Percentiles rank a stretch among this genome's conserved stretches.
These are phyloP conservation scores for Hypomesus transpacificus DNA, from an alignment of 2,113 vertebrate species.

Conservation along the genomic window DNA sequence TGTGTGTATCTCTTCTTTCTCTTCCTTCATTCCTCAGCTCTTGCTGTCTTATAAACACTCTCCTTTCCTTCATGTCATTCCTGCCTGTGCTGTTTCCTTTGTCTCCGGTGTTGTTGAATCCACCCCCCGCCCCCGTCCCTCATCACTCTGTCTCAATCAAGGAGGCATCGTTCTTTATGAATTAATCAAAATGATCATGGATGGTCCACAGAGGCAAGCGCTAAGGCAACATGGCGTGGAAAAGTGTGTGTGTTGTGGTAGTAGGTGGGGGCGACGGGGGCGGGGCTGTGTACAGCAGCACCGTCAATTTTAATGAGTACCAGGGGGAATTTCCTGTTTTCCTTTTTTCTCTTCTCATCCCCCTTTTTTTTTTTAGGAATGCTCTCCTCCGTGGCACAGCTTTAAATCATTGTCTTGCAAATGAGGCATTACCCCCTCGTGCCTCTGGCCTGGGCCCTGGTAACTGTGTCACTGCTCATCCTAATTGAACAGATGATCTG, in stretches of 20 bases:
- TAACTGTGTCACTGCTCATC: slow-evolving; percentile 45
- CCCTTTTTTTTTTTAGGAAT: slow-evolving; percentile 43
- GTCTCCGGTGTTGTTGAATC: slow-evolving; percentile 30
- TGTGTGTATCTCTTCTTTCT: background rate
- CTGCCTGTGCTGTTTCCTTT: slow-evolving; percentile 13
- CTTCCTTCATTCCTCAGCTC: slow-evolving; percentile 4
- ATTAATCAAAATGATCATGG: slow-evolving; percentile 77
- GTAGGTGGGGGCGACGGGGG: slow-evolving; percentile 39
- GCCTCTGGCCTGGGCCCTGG: slow-evolving; percentile 49
- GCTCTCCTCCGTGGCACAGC: slow-evolving; percentile 39
- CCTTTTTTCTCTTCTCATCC: slow-evolving; percentile 34
- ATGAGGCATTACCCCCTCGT: slow-evolving; percentile 61
- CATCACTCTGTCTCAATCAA: slow-evolving; percentile 68
- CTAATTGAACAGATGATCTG: slow-evolving; percentile 68
- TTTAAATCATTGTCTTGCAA: slow-evolving; percentile 68
- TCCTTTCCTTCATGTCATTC: slow-evolving; percentile 27
- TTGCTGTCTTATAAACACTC: slow-evolving; percentile 29
- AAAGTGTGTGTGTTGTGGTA: background rate
- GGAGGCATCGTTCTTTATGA: slow-evolving; percentile 69
- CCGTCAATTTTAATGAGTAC: slow-evolving; percentile 78
- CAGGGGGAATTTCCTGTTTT: slow-evolving; percentile 69
- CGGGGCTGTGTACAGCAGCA: slow-evolving; percentile 41
- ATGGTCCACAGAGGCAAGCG: slow-evolving; percentile 46
- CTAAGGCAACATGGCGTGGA: slow-evolving; percentile 15
- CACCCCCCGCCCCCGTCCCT: slow-evolving; percentile 55